Evolutionary conservation across 2,888 invertebrate genomes (phyloP), one percentile per base, ranked within the genome.

Genomic region (Archaeoteleia sp.): DNA sequence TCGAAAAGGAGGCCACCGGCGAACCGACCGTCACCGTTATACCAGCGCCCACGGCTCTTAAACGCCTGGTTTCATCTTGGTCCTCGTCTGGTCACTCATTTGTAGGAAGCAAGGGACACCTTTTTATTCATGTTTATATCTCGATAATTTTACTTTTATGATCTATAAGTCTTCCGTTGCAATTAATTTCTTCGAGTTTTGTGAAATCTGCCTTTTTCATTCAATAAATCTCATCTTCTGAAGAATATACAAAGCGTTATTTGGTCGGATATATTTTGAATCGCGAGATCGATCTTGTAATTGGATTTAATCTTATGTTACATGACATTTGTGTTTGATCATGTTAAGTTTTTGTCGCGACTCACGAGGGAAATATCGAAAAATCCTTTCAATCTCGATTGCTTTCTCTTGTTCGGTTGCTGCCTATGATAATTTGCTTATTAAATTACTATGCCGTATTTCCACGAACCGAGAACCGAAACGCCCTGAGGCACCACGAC

Each of bases 11-110:
- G 82, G 82, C 78, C 81, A 80, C 72, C 63, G 77, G 73, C 75
- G 78, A 78, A 74, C 74, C 65, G 75, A 76, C 72, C 78, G 76
- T 83, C 81, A 82, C 83, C 83, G 83, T 83, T 83, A 83, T 81
- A 81, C 80, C 72, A 78, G 82, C 80, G 80, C 79, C 80, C 74
- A 78, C 77, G 78, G 79, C 72, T 46, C 70, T 66, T 55, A 71
- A 73, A 73, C 74, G 72, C 72, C 60, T 67, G 43, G 66, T 48
- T 60, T 17, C 49, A 34, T 46, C 27, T 10, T 12, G 42, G 25
- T 20, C 20, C 20, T 2, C 20, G 20, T 20, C 37, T 45, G 43
- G 49, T 30, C 48, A 42, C 30, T 49, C 42, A 63, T 53, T 54
- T 27, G 54, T 45, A 40, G 25, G 43, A 48, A 49, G 10, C 13